Percentiles rank a stretch among this genome's conserved stretches.
Evolutionary conservation across 2,888 invertebrate species (phyloP).

Genomic region (Aporophyla nigra): DNA sequence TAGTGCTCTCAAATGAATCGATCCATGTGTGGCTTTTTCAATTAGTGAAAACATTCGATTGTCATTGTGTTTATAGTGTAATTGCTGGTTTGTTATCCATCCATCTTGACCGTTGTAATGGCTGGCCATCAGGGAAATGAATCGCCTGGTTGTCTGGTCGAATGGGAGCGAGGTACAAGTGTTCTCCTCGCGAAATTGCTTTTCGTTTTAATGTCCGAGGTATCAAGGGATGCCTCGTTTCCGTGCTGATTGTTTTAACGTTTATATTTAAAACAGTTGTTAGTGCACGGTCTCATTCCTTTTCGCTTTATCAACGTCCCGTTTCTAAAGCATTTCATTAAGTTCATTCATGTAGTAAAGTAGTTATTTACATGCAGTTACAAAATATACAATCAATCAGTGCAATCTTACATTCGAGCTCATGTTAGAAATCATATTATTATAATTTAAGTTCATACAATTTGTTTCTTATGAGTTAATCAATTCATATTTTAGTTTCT

Average conservation of each 20-base stretch:
- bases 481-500: conserved; percentile 47
- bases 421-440: not conserved
- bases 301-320: conserved; percentile 48
- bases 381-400: not conserved
- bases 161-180: conserved; percentile 81
- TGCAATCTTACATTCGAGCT: conserved; percentile 1
- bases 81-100: conserved; percentile 89
- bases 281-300: conserved; percentile 64
- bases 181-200: conserved; percentile 84
- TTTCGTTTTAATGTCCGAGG: conserved; percentile 83
- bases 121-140: conserved; percentile 89
- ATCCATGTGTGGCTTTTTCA: conserved; percentile 87
- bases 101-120: conserved; percentile 89
- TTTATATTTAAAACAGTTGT: conserved; percentile 70
- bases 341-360: conserved; percentile 28
- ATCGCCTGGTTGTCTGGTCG: conserved; percentile 82
- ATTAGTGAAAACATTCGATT: conserved; percentile 90
- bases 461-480: conserved; percentile 22
- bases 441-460: conserved; percentile 13
- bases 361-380: conserved; percentile 1
- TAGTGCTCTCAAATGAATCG: conserved; percentile 88
- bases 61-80: conserved; percentile 89
- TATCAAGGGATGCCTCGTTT: conserved; percentile 79
- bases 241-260: conserved; percentile 75
- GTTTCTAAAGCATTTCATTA: conserved; percentile 57